Evolutionary conservation across 2,113 vertebrate species (phyloP).

Genomic region (Telmatochromis sp.): DNA sequence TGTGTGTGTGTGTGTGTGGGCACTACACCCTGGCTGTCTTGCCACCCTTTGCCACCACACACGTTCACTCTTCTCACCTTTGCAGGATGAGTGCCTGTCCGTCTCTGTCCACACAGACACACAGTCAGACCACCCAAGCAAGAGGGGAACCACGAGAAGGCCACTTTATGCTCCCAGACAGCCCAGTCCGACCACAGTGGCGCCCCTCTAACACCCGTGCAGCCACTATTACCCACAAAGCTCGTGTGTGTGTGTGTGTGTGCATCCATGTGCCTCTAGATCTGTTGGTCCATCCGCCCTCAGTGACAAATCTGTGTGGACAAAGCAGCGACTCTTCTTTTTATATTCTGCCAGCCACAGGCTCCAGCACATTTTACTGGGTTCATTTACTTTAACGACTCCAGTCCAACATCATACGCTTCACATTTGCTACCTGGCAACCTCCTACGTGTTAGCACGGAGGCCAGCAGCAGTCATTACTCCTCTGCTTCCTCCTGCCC

Average conservation of each 20-base stretch:
- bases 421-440: conserved; percentile 24
- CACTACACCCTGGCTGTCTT: conserved; percentile 35
- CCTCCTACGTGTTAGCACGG: neutral
- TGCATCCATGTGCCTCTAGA: neutral
- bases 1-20: conserved; percentile 47
- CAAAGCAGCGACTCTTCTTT: conserved; percentile 51
- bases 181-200: conserved; percentile 67
- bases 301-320: conserved; percentile 47
- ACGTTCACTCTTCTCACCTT: conserved; percentile 59
- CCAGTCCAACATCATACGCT: conserved; percentile 5
- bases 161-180: conserved; percentile 71
- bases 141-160: conserved; percentile 66
- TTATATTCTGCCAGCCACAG: conserved; percentile 39
- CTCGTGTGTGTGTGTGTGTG: conserved; percentile 22
- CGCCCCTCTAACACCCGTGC: conserved; percentile 70
- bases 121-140: conserved; percentile 69
- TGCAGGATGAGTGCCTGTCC: conserved; percentile 47
- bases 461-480: neutral
- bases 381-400: conserved; percentile 32
- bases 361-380: conserved; percentile 40
- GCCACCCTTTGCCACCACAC: conserved; percentile 52
- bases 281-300: conserved; percentile 13
- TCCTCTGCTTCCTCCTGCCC: neutral
- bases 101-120: conserved; percentile 26
- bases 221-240: conserved; percentile 58